Evolutionary conservation across 2,888 invertebrate genomes (phyloP).

Genomic region (Mycalesis mineus): DNA sequence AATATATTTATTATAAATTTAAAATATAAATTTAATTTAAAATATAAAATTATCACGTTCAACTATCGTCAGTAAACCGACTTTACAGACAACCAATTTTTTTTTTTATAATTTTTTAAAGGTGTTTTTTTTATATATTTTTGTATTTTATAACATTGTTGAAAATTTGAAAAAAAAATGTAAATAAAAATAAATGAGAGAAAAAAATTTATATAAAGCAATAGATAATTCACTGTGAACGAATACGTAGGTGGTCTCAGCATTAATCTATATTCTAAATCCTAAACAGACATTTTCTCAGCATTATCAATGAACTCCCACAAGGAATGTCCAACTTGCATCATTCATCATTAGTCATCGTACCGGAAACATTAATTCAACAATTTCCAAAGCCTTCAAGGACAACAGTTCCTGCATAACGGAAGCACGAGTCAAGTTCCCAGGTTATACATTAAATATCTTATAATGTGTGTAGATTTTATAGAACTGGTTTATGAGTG

Average conservation of each 20-base stretch:
- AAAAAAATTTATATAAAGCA: too few species aligned
- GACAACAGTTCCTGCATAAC: conserved; percentile 14
- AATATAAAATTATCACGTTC: too few species aligned
- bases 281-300: neutral
- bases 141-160: too few species aligned
- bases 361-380: conserved; percentile 27
- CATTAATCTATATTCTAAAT: neutral
- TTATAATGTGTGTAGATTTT: neutral
- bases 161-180: too few species aligned
- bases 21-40: too few species aligned
- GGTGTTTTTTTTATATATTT: too few species aligned
- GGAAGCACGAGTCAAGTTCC: conserved; percentile 18
- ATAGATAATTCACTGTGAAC: neutral
- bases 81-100: too few species aligned
- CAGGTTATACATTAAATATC: conserved; percentile 8
- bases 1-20: too few species aligned
- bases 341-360: conserved; percentile 18
- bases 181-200: too few species aligned
- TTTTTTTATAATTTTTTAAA: too few species aligned
- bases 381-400: conserved; percentile 23
- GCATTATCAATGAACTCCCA: conserved; percentile 20
- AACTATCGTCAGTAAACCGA: too few species aligned
- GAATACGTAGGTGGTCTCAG: neutral
- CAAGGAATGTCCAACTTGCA: conserved; percentile 16
- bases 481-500: neutral